Conservation (phyloP, 2,888 invertebrate genomes). For the Aphrophora alni region DNA sequence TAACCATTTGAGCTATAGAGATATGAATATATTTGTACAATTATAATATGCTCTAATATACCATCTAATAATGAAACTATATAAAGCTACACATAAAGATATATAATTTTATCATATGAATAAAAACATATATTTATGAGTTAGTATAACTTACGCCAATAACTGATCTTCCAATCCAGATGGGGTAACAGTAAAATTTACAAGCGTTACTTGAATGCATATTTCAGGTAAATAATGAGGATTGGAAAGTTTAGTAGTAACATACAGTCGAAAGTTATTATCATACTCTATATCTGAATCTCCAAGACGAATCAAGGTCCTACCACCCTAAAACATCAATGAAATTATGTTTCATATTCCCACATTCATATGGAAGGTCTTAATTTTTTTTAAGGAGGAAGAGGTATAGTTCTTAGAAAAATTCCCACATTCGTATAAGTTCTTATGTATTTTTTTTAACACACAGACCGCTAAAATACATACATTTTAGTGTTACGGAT, state of each 20-base stretch:
- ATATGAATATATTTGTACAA: no score
- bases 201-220: conserved; percentile 89
- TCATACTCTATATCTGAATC: conserved; percentile 92
- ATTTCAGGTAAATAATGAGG: conserved; percentile 94
- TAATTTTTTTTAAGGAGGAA: background rate
- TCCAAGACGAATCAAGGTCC: conserved; percentile 81
- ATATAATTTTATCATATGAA: no score
- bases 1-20: no score
- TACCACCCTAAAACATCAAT: conserved; percentile 67
- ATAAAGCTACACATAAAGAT: no score
- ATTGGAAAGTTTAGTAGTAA: conserved; percentile 91
- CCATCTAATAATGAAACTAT: no score
- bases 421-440: no score
- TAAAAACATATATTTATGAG: no score
- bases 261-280: conserved; percentile 81
- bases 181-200: conserved; percentile 92
- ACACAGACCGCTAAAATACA: no score
- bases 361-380: background rate
- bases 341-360: background rate
- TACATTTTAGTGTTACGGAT: no score
- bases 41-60: no score
- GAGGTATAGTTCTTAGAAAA: no score
- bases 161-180: conserved; percentile 92
- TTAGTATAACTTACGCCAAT: conserved; percentile 84
- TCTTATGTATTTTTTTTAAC: background rate